phyloP scores from a whole-genome alignment of 2,888 invertebrate species.

The Neoscelio sp. region DNA sequence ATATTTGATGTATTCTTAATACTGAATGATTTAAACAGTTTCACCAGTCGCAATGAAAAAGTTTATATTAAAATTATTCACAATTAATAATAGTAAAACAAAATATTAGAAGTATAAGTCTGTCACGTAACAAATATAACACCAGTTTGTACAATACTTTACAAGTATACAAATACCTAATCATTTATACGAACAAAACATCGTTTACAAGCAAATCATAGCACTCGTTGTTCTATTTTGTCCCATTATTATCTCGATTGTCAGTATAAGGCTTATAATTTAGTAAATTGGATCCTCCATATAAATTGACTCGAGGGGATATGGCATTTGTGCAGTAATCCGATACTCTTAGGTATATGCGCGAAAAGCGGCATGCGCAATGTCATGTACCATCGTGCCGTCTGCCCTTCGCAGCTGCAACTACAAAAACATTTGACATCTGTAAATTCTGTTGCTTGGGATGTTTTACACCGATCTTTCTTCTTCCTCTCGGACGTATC shows the following conservation, averaged over 20 bases:
- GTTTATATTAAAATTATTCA: no score
- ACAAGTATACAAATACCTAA: not conserved
- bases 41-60: no score
- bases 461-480: conserved; percentile 58
- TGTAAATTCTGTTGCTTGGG: conserved; percentile 74
- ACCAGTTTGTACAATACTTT: no score
- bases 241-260: conserved; percentile 57
- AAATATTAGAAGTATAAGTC: no score
- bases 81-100: no score
- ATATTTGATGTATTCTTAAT: no score
- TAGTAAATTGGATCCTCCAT: conserved; percentile 69
- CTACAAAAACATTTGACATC: conserved; percentile 80
- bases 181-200: conserved; percentile 30
- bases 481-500: conserved; percentile 35
- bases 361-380: conserved; percentile 58
- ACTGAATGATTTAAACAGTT: no score
- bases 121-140: no score
- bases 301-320: conserved; percentile 70
- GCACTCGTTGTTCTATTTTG: conserved; percentile 28
- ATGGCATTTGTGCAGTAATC: conserved; percentile 77
- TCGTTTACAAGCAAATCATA: conserved; percentile 13
- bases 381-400: conserved; percentile 56
- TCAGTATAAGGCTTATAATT: conserved; percentile 66
- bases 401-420: conserved; percentile 76
- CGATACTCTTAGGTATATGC: conserved; percentile 70